Evolutionary conservation across 1,140 invertebrate genomes (phyloP).

Genomic region (Eriosoma lanigerum): DNA sequence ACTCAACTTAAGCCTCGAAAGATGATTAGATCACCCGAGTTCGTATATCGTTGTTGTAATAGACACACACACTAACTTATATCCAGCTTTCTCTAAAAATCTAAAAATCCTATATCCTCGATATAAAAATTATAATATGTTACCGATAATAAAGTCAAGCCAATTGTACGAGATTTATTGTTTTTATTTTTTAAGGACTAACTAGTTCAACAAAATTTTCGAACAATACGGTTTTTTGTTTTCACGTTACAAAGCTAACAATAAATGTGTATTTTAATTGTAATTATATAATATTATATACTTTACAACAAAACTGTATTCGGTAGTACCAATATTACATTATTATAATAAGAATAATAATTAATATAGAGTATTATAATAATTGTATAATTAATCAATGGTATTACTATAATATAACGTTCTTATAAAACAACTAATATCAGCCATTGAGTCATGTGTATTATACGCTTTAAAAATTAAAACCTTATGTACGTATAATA

Average conservation of each 20-base stretch:
- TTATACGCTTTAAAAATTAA: conserved; percentile 40
- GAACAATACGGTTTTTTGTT: too few species aligned
- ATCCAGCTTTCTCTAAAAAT: conserved; percentile 29
- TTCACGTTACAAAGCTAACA: too few species aligned
- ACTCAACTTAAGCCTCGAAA: neutral
- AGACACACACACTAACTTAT: neutral
- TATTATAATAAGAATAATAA: conserved; percentile 11
- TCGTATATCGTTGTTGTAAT: neutral
- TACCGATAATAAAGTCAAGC: too few species aligned
- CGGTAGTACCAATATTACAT: neutral
- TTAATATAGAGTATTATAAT: neutral
- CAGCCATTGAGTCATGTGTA: conserved; percentile 18
- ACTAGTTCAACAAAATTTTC: too few species aligned
- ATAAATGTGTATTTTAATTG: too few species aligned
- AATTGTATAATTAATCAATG: too few species aligned
- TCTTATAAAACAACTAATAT: conserved; percentile 26
- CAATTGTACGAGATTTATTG: too few species aligned
- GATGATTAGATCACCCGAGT: neutral
- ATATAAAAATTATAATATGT: too few species aligned
- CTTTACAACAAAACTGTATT: neutral
- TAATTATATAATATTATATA: neutral
- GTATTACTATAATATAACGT: too few species aligned
- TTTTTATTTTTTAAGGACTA: too few species aligned
- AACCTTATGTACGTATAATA: conserved; percentile 21
- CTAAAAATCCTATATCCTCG: too few species aligned